Evolutionary conservation across 2,888 invertebrate genomes (phyloP), one percentile per base, ranked within the genome.

Genomic region (Monoplex corrugatus): DNA sequence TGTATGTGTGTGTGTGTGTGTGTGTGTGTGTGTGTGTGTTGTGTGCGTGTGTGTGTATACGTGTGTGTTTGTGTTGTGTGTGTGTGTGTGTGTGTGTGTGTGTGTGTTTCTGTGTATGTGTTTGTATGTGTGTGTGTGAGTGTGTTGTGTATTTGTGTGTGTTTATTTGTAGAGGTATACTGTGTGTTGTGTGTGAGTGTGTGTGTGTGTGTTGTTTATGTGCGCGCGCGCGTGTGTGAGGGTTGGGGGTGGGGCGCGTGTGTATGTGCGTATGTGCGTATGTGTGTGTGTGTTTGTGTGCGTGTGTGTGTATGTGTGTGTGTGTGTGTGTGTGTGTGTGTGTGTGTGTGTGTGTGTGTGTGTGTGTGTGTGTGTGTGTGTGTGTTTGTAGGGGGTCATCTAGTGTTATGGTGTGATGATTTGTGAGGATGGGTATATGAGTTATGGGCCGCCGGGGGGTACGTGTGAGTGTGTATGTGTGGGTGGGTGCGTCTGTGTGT

Each of bases 141-240:
- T 68, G 68, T 68, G 68, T 19, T 68, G 68, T 68, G 68, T 68
- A n/a, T 68, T 19, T 68, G 68, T 68, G 68, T 68, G 68, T 68
- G 68, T 68, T n/a, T n/a, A n/a, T n/a, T n/a, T n/a, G n/a, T n/a
- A n/a, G n/a, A n/a, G n/a, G n/a, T n/a, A n/a, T n/a, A n/a, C n/a
- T n/a, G n/a, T n/a, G n/a, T n/a, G n/a, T n/a, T n/a, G 68, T 68
- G 68, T 68, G 68, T 68, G 68, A 5, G 68, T 8, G 68, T 68
- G 68, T 68, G 68, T 68, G 68, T 68, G 68, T 16, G 28, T 68
- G 68, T 68, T 50, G 50, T 50, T 8, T 50, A 19, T 50, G 50
- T 19, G 50, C 50, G 8, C 10, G 10, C 19, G 8, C 10, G 10
- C 10, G 50, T 8, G 8, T 50, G 50, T 19, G 50, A 13, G 50